These are phyloP conservation scores for Pedetes capensis DNA, from an alignment of 2,113 vertebrate genomes.

Conservation along the genomic window DNA sequence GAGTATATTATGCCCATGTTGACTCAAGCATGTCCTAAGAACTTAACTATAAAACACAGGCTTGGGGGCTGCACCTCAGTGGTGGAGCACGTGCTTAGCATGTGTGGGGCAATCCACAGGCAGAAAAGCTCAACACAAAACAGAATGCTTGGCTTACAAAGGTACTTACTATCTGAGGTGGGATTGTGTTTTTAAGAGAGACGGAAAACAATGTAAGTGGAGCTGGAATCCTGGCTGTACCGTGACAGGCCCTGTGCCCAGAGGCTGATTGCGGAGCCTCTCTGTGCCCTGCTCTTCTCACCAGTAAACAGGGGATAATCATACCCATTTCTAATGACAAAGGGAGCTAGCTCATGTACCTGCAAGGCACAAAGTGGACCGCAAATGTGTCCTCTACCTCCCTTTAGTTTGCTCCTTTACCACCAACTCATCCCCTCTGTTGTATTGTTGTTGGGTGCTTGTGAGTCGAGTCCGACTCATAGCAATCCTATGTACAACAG, in stretches of 20 bases:
- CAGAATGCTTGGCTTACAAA: background rate
- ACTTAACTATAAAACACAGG: background rate
- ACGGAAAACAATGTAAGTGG: background rate
- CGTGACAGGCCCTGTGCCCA: background rate
- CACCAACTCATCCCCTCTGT: background rate
- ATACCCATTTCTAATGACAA: background rate
- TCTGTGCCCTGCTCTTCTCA: background rate
- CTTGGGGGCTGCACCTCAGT: background rate
- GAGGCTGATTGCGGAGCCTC: background rate
- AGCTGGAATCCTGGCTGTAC: background rate
- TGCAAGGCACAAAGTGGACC: background rate
- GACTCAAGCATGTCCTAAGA: background rate
- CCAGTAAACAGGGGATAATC: background rate
- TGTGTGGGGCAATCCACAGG: background rate
- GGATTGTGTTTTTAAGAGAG: background rate
- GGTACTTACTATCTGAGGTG: background rate
- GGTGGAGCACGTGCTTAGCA: background rate
- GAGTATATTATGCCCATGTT: background rate
- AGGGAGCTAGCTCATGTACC: background rate
- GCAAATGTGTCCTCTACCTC: background rate
- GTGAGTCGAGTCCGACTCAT: too few relatives aligned
- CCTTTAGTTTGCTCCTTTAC: background rate
- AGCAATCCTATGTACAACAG: too few relatives aligned
- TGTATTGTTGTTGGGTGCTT: too few relatives aligned
- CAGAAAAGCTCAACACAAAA: background rate